Base-by-base conservation (phyloP, 1,140 invertebrate species). In the Doryteuthis pealeii region DNA sequence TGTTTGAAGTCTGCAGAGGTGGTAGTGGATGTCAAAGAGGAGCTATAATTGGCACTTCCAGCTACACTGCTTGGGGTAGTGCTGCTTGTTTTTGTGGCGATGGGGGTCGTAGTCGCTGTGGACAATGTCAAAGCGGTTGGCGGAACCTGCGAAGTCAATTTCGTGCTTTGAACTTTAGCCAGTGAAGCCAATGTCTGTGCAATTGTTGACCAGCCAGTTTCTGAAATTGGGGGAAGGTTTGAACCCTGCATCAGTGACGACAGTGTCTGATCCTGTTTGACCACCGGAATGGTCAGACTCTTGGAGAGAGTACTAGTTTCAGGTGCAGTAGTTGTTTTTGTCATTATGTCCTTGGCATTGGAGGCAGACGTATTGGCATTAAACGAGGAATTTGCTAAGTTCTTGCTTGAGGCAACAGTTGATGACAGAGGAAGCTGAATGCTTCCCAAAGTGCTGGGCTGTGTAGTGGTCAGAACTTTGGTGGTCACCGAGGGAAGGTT, bases 381-480 rank as follows among this genome's bases (percentile, higher is more conserved):
- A 22, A 15, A 22, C 18, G 54, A 28, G 22, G 18, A 22, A 62
- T 22, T n/a, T 14, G 54, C 10, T 18, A 62, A 28, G 6, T 62
- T 62, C 5, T 28, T 62, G 18, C 54, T 62, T 22, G 18, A n/a
- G 18, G 22, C 26, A 62, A n/a, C 18, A 15, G 54, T 62, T n/a
- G 22, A 6, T 6, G 54, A 62, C 10, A 5, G 4, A 10, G 35
- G 22, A 26, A 30, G 58, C 22, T 30, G 3, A 62, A 62, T 26
- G 58, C 58, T 62, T 3, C 15, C 58, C 58, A 62, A 30, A 6
- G 3, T 62, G 15, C 4, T 62, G 12, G n/a, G 30, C n/a, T 26
- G n/a, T 22, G n/a, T 18, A 68, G 26, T 68, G 58, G 28, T 66
- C 43, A 76, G 71, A 6, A 40, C 49, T 69, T 30, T 15, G 35